Percentiles rank a stretch among this genome's conserved stretches.
phyloP scores from a whole-genome alignment of 2,888 invertebrate genomes.

The Erannis defoliaria region DNA sequence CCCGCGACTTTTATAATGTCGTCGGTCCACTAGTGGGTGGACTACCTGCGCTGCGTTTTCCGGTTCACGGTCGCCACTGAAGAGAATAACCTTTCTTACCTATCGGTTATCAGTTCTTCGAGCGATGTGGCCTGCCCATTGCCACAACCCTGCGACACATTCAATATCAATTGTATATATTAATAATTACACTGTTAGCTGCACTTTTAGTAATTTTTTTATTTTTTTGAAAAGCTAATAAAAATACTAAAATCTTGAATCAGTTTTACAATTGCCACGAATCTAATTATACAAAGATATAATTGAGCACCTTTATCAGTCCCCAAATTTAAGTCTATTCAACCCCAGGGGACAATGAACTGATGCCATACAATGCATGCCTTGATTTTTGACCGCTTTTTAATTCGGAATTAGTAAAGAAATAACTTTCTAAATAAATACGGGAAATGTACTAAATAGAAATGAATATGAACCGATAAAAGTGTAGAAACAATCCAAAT shows the following conservation, averaged over 20 bases:
- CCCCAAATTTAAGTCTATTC: conserved; percentile 15
- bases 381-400: not conserved
- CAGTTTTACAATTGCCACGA: conserved; percentile 7
- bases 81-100: too few species aligned
- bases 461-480: too few species aligned
- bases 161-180: too few species aligned
- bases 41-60: too few species aligned
- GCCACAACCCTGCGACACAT: too few species aligned
- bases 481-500: too few species aligned
- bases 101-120: too few species aligned
- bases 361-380: not conserved
- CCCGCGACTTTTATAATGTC: too few species aligned
- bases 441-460: not conserved
- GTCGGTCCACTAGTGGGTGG: too few species aligned
- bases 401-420: not conserved
- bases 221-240: not conserved
- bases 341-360: conserved; percentile 8
- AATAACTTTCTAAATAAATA: not conserved
- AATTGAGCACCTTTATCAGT: conserved; percentile 15
- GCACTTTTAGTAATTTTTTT: not conserved
- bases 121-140: too few species aligned
- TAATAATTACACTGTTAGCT: too few species aligned
- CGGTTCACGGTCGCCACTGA: too few species aligned
- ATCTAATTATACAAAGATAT: conserved; percentile 17
- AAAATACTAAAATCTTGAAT: conserved; percentile 7